Conservation (phyloP, 2,797 vertebrate species). For the Sebastes steindachneri region DNA sequence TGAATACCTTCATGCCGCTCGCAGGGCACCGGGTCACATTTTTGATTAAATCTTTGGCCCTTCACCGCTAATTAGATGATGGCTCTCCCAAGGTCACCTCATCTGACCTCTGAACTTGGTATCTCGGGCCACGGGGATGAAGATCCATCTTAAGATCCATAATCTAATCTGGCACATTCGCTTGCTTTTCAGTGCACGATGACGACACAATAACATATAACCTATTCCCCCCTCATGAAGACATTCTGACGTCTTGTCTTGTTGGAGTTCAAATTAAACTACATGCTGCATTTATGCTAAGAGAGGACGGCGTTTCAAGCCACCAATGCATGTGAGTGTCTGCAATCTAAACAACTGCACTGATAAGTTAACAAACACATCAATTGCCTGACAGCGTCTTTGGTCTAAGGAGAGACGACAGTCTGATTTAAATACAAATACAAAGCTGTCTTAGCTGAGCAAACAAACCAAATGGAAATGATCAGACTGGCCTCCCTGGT, state of each 20-base stretch:
- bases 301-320: neutral
- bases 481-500: slow-evolving; percentile 35
- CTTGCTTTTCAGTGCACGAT: neutral
- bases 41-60: slow-evolving; percentile 40
- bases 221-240: neutral
- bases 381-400: slow-evolving; percentile 20
- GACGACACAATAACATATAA: slow-evolving; percentile 2
- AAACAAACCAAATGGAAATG: slow-evolving; percentile 65
- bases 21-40: slow-evolving; percentile 23
- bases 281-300: neutral
- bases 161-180: neutral
- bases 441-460: slow-evolving; percentile 64
- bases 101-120: slow-evolving; percentile 57
- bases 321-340: neutral
- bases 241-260: neutral
- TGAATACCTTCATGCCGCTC: neutral
- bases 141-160: neutral
- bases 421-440: slow-evolving; percentile 76
- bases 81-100: slow-evolving; percentile 33
- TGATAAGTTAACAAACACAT: slow-evolving; percentile 28
- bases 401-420: slow-evolving; percentile 37
- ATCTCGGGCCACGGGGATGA: neutral
- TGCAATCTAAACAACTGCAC: slow-evolving; percentile 21
- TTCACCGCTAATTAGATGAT: slow-evolving; percentile 48
- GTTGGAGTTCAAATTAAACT: neutral